Evolutionary conservation across 2,797 vertebrate species (phyloP), one percentile per base, ranked within the genome.

Genomic region (Podarcis lilfordi): DNA sequence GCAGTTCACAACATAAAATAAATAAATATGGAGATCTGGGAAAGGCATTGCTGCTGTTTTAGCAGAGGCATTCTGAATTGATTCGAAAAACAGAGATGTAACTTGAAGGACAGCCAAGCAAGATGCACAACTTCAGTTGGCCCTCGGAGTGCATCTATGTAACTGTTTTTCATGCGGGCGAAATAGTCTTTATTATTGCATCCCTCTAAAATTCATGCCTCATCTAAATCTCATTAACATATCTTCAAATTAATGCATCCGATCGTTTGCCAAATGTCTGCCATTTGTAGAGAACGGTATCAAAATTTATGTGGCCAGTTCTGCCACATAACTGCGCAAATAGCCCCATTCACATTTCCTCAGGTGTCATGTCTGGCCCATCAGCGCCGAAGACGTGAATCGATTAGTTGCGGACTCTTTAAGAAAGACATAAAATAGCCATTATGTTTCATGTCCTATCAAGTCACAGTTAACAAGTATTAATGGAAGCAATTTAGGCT

Each of bases 161-260:
- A 23, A 37, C 79, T 61, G 1, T 29, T 40, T 40, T 40, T 43
- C 11, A 40, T 13, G 29, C 25, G 6, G 40, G 23, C 27, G 2
- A 45, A 45, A 29, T 43, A 43, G 17, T 64, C 61, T 68, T 27
- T 40, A 68, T 82, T 29, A 40, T 68, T 8, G 6, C 35, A 40
- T 6, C 37, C 17, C 64, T 43, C 68, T 43, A 82, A 40, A 43
- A 68, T 68, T 40, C 80, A 82, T 68, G 80, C 61, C 61, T 82
- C 80, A 68, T 82, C 68, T 68, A 68, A 66, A 82, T 82, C 61
- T 43, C 80, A 43, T 82, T 82, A 82, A 55, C 43, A 82, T 68
- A 19, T 68, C 17, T 37, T 68, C 37, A 82, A 29, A 61, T 66
- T 82, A 82, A 68, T 43, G 32, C 25, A 40, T 68, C 11, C 29